Evolutionary conservation across 2,113 vertebrate genomes (phyloP), one percentile per base, ranked within the genome.

Genomic region (Mugil cephalus): DNA sequence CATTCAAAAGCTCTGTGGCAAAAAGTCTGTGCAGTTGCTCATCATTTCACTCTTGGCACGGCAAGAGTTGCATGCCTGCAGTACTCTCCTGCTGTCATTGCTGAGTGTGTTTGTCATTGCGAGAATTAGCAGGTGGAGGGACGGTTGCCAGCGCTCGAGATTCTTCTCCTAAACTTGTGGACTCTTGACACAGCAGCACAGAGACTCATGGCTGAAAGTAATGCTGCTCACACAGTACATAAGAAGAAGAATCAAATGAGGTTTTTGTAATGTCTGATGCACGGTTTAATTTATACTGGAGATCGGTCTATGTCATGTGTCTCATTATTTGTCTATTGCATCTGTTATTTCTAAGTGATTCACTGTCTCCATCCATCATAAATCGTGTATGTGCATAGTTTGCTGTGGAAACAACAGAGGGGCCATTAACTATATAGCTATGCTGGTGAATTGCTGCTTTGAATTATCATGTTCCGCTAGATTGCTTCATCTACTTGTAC

Each of bases 141-240:
- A 9, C 14, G 24, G 47, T 42, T 53, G 12, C 52, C 56, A n/a
- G 13, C 8, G 47, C 19, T 63, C 50, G 21, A 45, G 30, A 55
- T 71, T 43, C 54, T 15, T 59, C 70, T 51, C 9, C 21, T n/a
- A 10, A 30, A 35, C n/a, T 34, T 66, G 19, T 60, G 45, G 42
- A 46, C 18, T 13, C 12, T 43, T 36, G 17, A 61, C 19, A 9
- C 55, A 70, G 48, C 15, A 39, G 1, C 7, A 15, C n/a, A 59
- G 35, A 45, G 35, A 51, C 18, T 19, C 19, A 4, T 3, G 21
- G 8, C 52, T 13, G 12, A 18, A 9, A 42, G 13, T n/a, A n/a
- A 35, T 39, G 21, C 42, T 17, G 43, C 46, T 40, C 17, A 52
- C 21, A 36, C 53, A 47, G 5, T 18, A 58, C 43, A 50, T 62